These are phyloP conservation scores for Naja naja DNA, from an alignment of 2,113 vertebrate genomes.

Conservation along the genomic window DNA sequence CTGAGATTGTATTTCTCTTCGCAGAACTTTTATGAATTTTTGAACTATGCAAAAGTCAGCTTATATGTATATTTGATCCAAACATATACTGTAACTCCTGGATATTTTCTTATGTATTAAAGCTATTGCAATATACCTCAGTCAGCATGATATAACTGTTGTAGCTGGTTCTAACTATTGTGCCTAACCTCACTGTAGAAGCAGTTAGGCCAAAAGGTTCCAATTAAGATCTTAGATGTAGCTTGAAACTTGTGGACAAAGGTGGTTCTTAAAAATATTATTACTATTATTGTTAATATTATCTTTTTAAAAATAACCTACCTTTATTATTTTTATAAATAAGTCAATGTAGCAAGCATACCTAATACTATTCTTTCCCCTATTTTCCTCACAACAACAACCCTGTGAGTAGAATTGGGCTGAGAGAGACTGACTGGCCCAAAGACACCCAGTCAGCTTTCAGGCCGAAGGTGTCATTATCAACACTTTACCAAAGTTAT, in stretches of 20 bases:
- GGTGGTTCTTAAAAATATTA: background rate
- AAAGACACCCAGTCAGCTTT: background rate
- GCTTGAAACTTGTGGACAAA: background rate
- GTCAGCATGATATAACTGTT: background rate
- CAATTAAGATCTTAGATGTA: background rate
- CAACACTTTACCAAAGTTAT: background rate
- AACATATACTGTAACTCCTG: background rate
- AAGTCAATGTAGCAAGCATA: background rate
- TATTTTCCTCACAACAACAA: background rate
- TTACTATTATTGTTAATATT: too few species aligned
- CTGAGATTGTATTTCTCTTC: constrained; percentile 25
- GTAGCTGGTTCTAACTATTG: background rate
- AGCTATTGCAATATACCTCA: background rate
- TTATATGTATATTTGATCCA: background rate
- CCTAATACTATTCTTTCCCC: background rate
- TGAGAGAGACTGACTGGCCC: background rate
- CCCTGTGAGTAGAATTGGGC: background rate
- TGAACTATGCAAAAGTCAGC: background rate
- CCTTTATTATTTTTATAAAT: background rate
- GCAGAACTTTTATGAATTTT: background rate
- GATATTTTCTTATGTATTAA: background rate
- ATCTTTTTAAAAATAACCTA: background rate
- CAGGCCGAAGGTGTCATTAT: background rate
- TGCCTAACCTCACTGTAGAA: background rate
- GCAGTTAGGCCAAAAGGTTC: background rate